Evolutionary conservation across 2,888 invertebrate genomes (phyloP), one percentile per base, ranked within the genome.

Genomic region (Nomada ferruginata): DNA sequence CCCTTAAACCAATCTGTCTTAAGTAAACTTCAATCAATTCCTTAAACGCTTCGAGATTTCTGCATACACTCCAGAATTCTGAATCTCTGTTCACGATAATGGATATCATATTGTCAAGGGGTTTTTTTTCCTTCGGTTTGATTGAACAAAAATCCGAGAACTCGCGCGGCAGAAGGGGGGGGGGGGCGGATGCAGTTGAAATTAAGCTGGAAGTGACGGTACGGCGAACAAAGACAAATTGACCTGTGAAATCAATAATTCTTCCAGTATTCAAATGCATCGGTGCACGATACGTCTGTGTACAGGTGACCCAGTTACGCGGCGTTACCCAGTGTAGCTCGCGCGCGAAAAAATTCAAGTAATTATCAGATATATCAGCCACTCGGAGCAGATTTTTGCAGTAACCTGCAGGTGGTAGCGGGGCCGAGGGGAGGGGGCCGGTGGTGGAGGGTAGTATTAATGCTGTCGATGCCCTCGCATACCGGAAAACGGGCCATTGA

Each of bases 331-430:
- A 36, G 63, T 23, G 23, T 18, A 29, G 15, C 23, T 36, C 47
- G 70, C 47, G 65, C 65, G 60, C 63, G 72, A 72, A 72, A 72
- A 80, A 79, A 72, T 80, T 60, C 72, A 68, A 80, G 82, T 71
- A 70, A 80, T 71, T 82, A 80, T 61, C 81, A 82, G 20, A 47
- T 61, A 59, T 77, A 80, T 80, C 75, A 53, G 57, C 65, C 72
- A 68, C 68, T 80, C 64, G 52, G 53, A 63, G 60, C 75, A 75
- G 81, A 82, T 80, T 79, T 79, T 65, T 52, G 47, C 69, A 15
- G 13, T 23, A 57, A 7, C 36, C 36, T 36, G 36, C 36, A 36
- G 36, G 36, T 29, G 59, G 20, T 23, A 23, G 20, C 55, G 5
- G 7, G 20, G 55, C 50, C 10, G 23, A 0, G n/a, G n/a, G 10